phyloP scores from a whole-genome alignment of 2,113 vertebrate species.

The Oryzias woworae region DNA sequence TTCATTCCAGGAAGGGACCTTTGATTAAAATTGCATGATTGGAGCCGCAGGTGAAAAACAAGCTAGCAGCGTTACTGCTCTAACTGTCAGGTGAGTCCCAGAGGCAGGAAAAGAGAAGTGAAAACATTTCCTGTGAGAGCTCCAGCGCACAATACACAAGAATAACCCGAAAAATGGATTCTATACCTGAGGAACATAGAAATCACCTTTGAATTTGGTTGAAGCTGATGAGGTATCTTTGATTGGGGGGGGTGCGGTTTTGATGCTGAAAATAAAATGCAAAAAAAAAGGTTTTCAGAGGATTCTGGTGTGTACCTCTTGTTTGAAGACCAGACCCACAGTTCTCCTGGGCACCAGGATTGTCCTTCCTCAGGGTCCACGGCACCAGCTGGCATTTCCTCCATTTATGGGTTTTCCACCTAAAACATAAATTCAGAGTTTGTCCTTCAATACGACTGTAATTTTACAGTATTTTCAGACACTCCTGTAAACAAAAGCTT shows the following conservation, averaged over 20 bases:
- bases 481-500: no score
- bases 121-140: conserved; percentile 24
- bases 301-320: conserved; percentile 80
- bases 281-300: conserved; percentile 24
- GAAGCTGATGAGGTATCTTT: not conserved
- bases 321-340: conserved; percentile 94
- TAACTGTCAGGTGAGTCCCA: conserved; percentile 44
- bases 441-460: not conserved
- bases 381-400: conserved; percentile 94
- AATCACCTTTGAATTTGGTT: conserved; percentile 15
- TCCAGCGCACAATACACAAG: conserved; percentile 17
- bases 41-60: conserved; percentile 41
- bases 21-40: conserved; percentile 60
- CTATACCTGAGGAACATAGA: conserved; percentile 10
- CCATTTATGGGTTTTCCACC: conserved; percentile 99
- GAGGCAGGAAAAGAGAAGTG: conserved; percentile 8
- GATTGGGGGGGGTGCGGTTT: conserved; percentile 16
- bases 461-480: not conserved
- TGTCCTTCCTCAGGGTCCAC: conserved; percentile 86
- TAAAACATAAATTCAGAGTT: conserved; percentile 36
- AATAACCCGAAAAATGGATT: conserved; percentile 4
- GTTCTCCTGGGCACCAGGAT: conserved; percentile 87
- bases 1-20: conserved; percentile 30
- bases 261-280: not conserved
- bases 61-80: conserved; percentile 21